phyloP scores from a whole-genome alignment of 2,113 vertebrate genomes.

The Gnathonemus echidnorhynchus region DNA sequence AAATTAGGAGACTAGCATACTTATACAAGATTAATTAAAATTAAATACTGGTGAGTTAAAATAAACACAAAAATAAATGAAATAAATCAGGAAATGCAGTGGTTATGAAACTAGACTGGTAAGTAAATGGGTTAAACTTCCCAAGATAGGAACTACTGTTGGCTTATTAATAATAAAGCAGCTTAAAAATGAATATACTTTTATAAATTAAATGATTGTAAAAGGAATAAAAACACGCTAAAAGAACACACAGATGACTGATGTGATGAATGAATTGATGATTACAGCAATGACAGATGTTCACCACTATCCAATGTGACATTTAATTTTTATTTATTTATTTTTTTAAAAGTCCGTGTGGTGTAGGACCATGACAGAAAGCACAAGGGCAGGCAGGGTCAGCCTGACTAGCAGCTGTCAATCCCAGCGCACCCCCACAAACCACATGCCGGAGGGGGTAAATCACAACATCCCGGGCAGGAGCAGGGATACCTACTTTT shows the following conservation, averaged over 20 bases:
- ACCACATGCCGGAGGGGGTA: neutral
- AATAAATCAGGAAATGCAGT: neutral
- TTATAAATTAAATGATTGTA: neutral
- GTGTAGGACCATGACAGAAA: neutral
- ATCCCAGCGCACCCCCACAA: neutral
- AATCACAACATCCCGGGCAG: neutral
- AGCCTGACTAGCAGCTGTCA: neutral
- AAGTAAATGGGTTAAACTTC: neutral
- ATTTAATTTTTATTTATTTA: neutral
- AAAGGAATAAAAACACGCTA: neutral
- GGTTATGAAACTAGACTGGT: neutral
- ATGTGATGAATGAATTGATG: neutral
- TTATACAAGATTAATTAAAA: neutral
- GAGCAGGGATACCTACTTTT: conserved; percentile 73
- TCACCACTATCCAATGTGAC: neutral
- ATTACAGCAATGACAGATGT: neutral
- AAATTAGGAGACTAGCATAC: neutral
- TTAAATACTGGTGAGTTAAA: neutral
- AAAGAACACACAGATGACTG: neutral
- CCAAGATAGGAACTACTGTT: conserved; percentile 1
- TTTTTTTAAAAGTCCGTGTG: neutral
- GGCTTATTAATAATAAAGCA: neutral
- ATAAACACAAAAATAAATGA: neutral
- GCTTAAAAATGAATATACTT: neutral
- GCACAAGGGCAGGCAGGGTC: neutral